Evolutionary conservation across 2,113 vertebrate species (phyloP).

Genomic region (Xiphorhynchus elegans): DNA sequence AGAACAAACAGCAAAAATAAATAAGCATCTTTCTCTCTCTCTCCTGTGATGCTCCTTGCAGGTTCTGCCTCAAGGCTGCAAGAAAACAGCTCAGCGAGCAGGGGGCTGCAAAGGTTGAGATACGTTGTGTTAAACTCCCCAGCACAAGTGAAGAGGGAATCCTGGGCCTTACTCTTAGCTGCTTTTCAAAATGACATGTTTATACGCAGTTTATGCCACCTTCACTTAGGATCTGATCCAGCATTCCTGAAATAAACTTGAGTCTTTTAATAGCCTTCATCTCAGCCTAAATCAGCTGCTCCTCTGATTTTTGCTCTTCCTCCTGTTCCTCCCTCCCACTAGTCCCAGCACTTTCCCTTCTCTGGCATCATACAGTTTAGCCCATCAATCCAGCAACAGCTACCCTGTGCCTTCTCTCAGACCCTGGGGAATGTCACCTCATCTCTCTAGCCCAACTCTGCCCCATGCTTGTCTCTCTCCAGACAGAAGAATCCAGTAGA

Average conservation of each 20-base stretch:
- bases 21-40: background rate
- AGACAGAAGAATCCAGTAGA: background rate
- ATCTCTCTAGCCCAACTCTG: background rate
- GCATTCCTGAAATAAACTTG: background rate
- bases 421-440: background rate
- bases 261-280: background rate
- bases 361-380: background rate
- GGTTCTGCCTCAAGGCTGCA: background rate
- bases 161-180: background rate
- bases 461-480: background rate
- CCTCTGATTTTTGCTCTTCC: background rate
- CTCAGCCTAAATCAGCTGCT: background rate
- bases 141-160: background rate
- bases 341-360: background rate
- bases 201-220: background rate
- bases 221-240: background rate
- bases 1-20: conserved; percentile 54
- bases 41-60: background rate
- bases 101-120: background rate
- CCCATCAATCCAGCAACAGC: background rate
- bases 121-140: background rate
- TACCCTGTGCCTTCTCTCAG: background rate
- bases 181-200: background rate
- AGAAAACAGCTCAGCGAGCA: background rate
- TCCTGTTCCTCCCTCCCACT: background rate